phyloP scores from a whole-genome alignment of 1,140 invertebrate genomes.

The Anadara kagoshimensis region DNA sequence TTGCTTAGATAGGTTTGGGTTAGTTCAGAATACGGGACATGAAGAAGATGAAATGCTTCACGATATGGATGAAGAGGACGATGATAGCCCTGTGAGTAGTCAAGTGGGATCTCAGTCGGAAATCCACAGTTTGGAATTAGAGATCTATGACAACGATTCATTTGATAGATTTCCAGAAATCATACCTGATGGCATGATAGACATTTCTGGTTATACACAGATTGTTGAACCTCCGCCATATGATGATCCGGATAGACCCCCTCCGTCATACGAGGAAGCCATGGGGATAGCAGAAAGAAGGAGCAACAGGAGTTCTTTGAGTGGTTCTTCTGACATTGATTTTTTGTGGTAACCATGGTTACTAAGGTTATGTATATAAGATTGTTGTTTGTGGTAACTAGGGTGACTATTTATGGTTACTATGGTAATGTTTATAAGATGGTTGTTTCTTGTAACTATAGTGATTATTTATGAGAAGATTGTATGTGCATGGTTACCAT shows the following conservation, averaged over 20 bases:
- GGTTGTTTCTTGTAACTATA: too few species aligned
- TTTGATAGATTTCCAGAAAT: neutral
- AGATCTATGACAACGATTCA: neutral
- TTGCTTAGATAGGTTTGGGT: conserved; percentile 46
- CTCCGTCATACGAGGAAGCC: conserved; percentile 51
- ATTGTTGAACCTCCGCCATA: conserved; percentile 43
- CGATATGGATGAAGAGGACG: conserved; percentile 6
- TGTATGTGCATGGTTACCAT: too few species aligned
- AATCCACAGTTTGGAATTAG: neutral
- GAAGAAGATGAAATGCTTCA: neutral
- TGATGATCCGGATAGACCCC: conserved; percentile 35
- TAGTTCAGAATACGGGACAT: neutral
- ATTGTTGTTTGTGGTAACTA: too few species aligned
- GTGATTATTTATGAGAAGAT: too few species aligned
- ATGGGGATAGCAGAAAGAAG: conserved; percentile 12
- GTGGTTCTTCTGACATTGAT: too few species aligned
- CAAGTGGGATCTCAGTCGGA: conserved; percentile 3
- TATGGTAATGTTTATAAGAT: too few species aligned
- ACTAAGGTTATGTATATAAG: too few species aligned
- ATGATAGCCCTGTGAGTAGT: conserved; percentile 35
- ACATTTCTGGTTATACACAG: conserved; percentile 23
- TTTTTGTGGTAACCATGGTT: too few species aligned
- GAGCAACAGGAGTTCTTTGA: too few species aligned
- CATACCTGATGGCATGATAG: neutral
- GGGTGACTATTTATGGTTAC: too few species aligned